Evolutionary conservation across 2,888 invertebrate genomes (phyloP), one percentile per base, ranked within the genome.

Genomic region (Amiota mariae): DNA sequence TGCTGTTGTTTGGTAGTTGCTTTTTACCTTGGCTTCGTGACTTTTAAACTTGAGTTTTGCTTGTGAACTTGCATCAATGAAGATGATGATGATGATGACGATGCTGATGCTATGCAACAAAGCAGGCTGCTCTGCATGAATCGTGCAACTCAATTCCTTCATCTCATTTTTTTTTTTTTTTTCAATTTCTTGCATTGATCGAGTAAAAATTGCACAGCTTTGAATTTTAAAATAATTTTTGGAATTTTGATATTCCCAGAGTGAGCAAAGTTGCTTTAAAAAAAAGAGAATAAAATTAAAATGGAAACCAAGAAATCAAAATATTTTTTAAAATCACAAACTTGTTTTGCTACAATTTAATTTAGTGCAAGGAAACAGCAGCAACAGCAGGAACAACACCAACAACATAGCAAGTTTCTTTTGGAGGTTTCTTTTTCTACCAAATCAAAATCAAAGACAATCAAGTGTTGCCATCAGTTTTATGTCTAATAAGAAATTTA

Each of bases 1-100:
- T 64, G 59, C 15, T 20, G 36, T 68, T 36, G 36, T 36, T 36
- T 36, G 78, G 74, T 73, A 77, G 74, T 76, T 78, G 36, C n/a
- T n/a, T 78, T 79, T 80, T 80, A 79, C 80, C 80, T 80, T 80
- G 80, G 80, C 80, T 80, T 80, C 80, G 80, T 80, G 80, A 80
- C 80, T 80, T 80, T 80, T 79, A 78, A 78, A 79, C 80, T 79
- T 79, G 77, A 78, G 70, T 68, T 68, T 18, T 36, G 67, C 67
- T 57, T 51, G 56, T 72, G 66, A 72, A 72, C 72, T 72, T 72
- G 72, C 66, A 66, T 71, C 49, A 49, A 12, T 36, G 47, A n/a
- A 61, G 59, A 20, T 46, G 71, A 13, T 20, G 59, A 18, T 48
- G 46, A 13, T 20, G 48, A 18, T 48, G 46, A 12, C 46, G 24